These are phyloP conservation scores for Anarsia innoxiella DNA, from an alignment of 2,888 invertebrate genomes.

Conservation along the genomic window DNA sequence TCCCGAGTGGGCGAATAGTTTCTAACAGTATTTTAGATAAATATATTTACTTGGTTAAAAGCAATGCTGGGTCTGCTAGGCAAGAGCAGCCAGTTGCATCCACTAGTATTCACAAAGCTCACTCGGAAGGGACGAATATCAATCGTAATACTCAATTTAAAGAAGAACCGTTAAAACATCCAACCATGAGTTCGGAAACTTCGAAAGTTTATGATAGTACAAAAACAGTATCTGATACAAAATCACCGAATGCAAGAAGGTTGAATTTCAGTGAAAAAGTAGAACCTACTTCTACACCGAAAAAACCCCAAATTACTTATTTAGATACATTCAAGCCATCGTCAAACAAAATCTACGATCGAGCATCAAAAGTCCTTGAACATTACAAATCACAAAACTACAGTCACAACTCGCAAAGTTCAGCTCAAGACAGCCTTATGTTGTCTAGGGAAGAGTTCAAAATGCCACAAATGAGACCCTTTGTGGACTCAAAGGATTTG, in stretches of 20 bases:
- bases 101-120: too few relatives aligned
- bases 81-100: constrained; percentile 27
- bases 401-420: constrained; percentile 34
- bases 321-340: constrained; percentile 50
- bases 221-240: constrained; percentile 16
- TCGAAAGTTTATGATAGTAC: constrained; percentile 7
- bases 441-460: constrained; percentile 52
- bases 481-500: constrained; percentile 37
- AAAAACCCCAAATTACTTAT: constrained; percentile 29
- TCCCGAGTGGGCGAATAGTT: constrained; percentile 52
- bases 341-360: constrained; percentile 60
- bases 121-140: too few relatives aligned
- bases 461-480: constrained; percentile 61
- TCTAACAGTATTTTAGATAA: constrained; percentile 54
- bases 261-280: constrained; percentile 52
- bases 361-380: constrained; percentile 59
- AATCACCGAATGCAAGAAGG: constrained; percentile 47
- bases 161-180: constrained; percentile 18
- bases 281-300: constrained; percentile 64
- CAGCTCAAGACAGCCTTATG: constrained; percentile 35
- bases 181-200: constrained; percentile 1
- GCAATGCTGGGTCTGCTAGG: constrained; percentile 27
- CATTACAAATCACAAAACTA: constrained; percentile 55
- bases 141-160: too few relatives aligned
- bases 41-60: constrained; percentile 64